A percentile compares a stretch with the other conserved stretches of the same genome.
phyloP scores from a whole-genome alignment of 2,888 invertebrate species.

The Danaus chrysippus region DNA sequence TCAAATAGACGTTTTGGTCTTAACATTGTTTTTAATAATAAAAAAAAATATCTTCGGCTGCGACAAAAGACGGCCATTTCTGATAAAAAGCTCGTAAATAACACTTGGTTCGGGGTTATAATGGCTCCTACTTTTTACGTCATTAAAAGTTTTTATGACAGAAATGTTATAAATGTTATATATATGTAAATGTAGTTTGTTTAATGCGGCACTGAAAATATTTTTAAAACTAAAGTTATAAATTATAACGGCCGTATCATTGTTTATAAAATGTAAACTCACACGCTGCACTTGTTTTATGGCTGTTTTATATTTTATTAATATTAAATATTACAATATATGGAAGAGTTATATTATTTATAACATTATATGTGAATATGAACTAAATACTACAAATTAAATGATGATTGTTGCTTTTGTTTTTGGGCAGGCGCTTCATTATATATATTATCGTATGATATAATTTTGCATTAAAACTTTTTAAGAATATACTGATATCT shows the following conservation, averaged over 20 bases:
- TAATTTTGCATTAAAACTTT: no score
- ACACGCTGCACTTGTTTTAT: not conserved
- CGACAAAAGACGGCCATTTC: conserved; percentile 62
- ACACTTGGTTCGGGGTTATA: conserved; percentile 54
- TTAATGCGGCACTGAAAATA: not conserved
- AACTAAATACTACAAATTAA: not conserved
- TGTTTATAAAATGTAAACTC: not conserved
- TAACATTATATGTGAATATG: not conserved
- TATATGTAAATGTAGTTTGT: conserved; percentile 3
- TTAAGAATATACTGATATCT: no score
- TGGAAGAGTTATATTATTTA: not conserved
- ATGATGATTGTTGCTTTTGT: no score
- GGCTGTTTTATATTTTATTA: not conserved
- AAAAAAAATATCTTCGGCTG: conserved; percentile 49
- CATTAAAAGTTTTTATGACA: conserved; percentile 16
- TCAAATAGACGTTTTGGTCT: conserved; percentile 52
- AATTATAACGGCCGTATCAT: not conserved
- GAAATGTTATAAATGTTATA: conserved; percentile 2
- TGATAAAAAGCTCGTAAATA: conserved; percentile 71
- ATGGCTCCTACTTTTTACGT: conserved; percentile 18
- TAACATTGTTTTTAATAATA: conserved; percentile 52
- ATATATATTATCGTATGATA: no score
- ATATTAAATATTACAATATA: not conserved
- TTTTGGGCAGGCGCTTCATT: no score
- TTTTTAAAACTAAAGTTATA: not conserved